Evolutionary conservation across 2,797 vertebrate species (phyloP), one percentile per base, ranked within the genome.

Genomic region (Dromococcyx pavoninus): DNA sequence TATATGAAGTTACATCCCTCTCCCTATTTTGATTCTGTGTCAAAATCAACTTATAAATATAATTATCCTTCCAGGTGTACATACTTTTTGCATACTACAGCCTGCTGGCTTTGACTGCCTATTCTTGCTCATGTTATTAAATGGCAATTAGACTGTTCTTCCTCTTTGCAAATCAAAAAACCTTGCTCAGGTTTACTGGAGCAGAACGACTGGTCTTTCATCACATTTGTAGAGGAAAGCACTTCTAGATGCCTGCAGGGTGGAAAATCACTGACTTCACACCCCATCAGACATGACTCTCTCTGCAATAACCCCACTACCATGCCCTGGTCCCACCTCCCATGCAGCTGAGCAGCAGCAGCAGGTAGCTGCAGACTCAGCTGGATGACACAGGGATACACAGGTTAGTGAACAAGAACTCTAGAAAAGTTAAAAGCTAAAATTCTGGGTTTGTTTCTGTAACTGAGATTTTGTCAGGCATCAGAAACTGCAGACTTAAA

Each of bases 211-310:
- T 91, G 77, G 65, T 80, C 35, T 72, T 92, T 88, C 93, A 86
- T 77, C 81, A 89, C 15, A 53, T 95, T 91, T 58, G 50, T 61
- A 54, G 44, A 69, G 69, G 69, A 51, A 82, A 87, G 72, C 18
- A 35, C 15, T 39, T 60, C 5, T 11, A 19, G 27, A 54, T 11
- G 54, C 43, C 14, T 3, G 5, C 54, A 41, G 84, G 79, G 25
- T 88, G 78, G 87, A 94, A 89, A 92, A 58, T 7, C 0, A 81
- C 84, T 95, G 92, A 95, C 57, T 89, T 77, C 65, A 89, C 64
- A 71, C 61, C 37, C 50, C 72, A 13, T 43, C 87, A 84, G 69
- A 4, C 53, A 54, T 33, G 30, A 11, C 6, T 62, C 22, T 8
- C 1, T 1, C 71, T 61, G 41, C 81, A 67, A 5, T 51, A 76